phyloP scores from a whole-genome alignment of 2,113 vertebrate genomes.

The Corvus hawaiiensis region DNA sequence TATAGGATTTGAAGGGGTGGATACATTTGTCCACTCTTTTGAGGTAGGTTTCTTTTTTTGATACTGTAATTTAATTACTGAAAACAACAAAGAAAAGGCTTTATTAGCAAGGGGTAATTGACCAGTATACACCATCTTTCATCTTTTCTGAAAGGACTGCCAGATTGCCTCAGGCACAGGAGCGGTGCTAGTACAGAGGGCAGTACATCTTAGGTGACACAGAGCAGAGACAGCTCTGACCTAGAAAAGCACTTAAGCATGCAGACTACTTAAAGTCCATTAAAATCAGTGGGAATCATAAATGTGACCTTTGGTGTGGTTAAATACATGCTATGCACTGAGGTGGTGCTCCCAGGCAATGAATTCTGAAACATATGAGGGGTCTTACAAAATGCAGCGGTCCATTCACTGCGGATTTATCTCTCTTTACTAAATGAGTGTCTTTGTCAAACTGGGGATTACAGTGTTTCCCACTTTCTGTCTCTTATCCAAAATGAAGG shows the following conservation, averaged over 20 bases:
- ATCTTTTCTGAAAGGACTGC: background rate
- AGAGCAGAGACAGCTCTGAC: background rate
- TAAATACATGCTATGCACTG: background rate
- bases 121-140: background rate
- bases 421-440: background rate
- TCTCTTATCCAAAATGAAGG: background rate
- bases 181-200: background rate
- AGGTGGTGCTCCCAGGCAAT: background rate
- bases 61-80: background rate
- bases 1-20: background rate
- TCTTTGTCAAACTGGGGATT: background rate
- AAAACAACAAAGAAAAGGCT: accelerated
- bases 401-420: background rate
- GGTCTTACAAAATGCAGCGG: background rate
- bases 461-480: background rate
- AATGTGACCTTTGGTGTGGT: background rate
- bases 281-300: background rate
- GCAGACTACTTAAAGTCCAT: background rate
- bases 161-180: background rate
- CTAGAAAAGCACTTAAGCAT: background rate
- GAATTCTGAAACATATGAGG: background rate
- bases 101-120: background rate
- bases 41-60: background rate
- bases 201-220: background rate
- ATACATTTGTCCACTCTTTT: background rate